Percentiles rank a stretch among this genome's conserved stretches.
phyloP scores from a whole-genome alignment of 2,888 invertebrate species.

The Eurytoma adleriae region DNA sequence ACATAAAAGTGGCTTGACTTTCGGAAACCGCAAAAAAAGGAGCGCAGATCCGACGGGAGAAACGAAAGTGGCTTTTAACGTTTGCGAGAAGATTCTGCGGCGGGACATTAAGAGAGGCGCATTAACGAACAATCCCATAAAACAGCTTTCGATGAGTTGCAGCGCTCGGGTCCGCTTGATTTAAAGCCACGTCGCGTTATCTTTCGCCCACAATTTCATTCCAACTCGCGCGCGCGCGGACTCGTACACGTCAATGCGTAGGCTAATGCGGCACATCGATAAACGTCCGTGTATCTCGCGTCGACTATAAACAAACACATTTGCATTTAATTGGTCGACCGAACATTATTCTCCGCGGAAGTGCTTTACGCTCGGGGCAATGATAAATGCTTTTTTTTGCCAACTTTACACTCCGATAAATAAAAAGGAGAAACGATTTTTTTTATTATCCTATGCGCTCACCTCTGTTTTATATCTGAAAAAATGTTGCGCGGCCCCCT shows the following conservation, averaged over 20 bases:
- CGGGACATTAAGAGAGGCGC: background rate
- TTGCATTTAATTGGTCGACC: constrained; percentile 72
- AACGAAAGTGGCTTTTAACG: constrained; percentile 6
- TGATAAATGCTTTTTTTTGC: constrained; percentile 42
- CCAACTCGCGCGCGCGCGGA: constrained; percentile 57
- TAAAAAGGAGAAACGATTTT: constrained; percentile 31
- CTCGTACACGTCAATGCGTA: constrained; percentile 66
- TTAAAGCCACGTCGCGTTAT: constrained; percentile 63
- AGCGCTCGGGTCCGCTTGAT: constrained; percentile 55
- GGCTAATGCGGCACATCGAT: constrained; percentile 72
- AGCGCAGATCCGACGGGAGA: background rate
- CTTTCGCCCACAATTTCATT: constrained; percentile 67
- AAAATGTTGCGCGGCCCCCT: background rate
- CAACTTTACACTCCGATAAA: constrained; percentile 45
- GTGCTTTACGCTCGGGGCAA: constrained; percentile 3
- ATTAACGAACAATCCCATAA: constrained; percentile 18
- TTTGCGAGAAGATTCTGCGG: constrained; percentile 22
- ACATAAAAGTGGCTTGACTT: constrained; percentile 16
- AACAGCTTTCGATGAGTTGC: constrained; percentile 34
- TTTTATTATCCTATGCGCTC: constrained; percentile 8
- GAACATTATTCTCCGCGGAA: constrained; percentile 33
- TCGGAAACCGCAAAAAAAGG: constrained; percentile 27
- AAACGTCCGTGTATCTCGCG: constrained; percentile 70
- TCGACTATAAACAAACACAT: constrained; percentile 74
- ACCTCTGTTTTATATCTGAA: constrained; percentile 19